Percentiles rank a stretch among this genome's conserved stretches.
Conservation (phyloP, 2,888 invertebrate genomes). For the Carpatolechia fugitivella region DNA sequence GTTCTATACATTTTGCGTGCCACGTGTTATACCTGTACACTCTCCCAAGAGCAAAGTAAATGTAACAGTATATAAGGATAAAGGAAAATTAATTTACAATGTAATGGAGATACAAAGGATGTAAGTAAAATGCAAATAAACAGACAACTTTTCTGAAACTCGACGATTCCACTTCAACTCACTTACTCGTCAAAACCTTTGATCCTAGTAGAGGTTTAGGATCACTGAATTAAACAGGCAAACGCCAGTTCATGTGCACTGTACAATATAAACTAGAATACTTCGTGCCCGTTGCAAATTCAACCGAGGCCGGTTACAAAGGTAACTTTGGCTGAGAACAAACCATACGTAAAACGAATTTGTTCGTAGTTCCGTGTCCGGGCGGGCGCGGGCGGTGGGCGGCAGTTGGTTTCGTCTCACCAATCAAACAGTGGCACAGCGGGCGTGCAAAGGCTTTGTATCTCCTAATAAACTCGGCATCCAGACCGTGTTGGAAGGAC, state of each 20-base stretch:
- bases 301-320: slow-evolving; percentile 7
- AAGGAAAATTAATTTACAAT: background rate
- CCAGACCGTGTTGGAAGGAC: slow-evolving; percentile 30
- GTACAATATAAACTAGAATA: background rate
- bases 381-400: background rate
- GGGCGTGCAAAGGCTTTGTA: slow-evolving; percentile 52
- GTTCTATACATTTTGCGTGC: background rate
- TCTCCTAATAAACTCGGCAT: slow-evolving; percentile 53
- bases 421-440: slow-evolving; percentile 54
- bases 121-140: background rate
- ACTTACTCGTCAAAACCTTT: background rate
- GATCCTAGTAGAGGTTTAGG: background rate
- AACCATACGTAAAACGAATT: slow-evolving; percentile 12
- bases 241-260: slow-evolving; percentile 1
- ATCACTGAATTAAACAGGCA: slow-evolving; percentile 2
- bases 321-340: slow-evolving; percentile 4
- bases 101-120: background rate
- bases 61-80: background rate
- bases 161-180: background rate
- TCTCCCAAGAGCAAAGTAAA: background rate
- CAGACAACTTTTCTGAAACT: background rate
- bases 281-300: slow-evolving; percentile 1
- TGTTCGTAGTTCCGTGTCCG: slow-evolving; percentile 8
- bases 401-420: slow-evolving; percentile 35
- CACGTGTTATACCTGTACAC: background rate